phyloP scores from a whole-genome alignment of 2,888 invertebrate species.

The Chorisops tibialis region DNA sequence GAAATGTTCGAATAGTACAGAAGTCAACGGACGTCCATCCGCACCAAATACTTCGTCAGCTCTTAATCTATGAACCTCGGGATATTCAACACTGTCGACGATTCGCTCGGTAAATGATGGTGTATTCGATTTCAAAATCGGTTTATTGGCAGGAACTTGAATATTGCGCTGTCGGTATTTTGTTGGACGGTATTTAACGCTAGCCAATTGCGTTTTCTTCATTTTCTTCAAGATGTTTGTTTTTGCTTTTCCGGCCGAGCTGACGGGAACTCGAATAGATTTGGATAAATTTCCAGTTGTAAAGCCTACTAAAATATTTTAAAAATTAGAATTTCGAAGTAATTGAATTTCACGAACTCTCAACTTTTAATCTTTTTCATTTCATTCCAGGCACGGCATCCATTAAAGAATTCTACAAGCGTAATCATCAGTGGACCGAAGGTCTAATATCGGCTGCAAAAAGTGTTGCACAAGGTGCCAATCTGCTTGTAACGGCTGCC shows the following conservation, averaged over 20 bases:
- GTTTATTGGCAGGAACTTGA: neutral
- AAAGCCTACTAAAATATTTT: too few species aligned
- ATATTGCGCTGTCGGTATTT: neutral
- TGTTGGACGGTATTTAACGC: neutral
- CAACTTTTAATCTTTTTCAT: too few species aligned
- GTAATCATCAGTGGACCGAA: constrained; percentile 99
- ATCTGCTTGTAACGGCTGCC: constrained; percentile 85
- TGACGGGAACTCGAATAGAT: too few species aligned
- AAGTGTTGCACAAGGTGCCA: constrained; percentile 93
- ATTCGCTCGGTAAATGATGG: neutral
- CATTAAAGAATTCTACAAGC: constrained; percentile 92
- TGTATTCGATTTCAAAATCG: neutral
- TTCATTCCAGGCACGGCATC: constrained; percentile 66
- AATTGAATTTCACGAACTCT: too few species aligned
- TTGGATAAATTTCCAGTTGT: too few species aligned
- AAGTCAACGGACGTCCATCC: constrained; percentile 77
- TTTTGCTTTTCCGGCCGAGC: too few species aligned
- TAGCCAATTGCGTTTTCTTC: neutral
- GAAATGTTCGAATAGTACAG: constrained; percentile 94
- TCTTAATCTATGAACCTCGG: constrained; percentile 90
- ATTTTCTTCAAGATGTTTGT: neutral
- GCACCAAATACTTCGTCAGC: constrained; percentile 71
- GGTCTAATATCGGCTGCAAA: constrained; percentile 97
- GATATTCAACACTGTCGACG: constrained; percentile 48
- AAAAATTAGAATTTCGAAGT: too few species aligned